Conservation (phyloP, 2,113 vertebrate species). For the Notarius lentiginosus region DNA sequence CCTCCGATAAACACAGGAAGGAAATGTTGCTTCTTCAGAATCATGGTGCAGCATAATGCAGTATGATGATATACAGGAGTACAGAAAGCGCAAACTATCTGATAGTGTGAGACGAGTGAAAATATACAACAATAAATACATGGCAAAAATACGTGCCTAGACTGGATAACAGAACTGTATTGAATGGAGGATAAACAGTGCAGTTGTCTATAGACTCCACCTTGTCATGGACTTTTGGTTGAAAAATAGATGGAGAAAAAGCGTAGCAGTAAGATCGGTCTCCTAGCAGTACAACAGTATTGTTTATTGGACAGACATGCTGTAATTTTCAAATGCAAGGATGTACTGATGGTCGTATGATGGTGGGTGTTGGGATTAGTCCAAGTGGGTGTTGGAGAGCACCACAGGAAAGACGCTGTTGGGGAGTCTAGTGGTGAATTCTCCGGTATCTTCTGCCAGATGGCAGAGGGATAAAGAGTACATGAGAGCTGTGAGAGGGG, state of each 20-base stretch:
- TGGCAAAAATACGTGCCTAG: too few relatives aligned
- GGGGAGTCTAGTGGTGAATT: neutral
- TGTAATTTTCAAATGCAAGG: neutral
- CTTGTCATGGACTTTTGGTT: neutral
- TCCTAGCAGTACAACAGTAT: neutral
- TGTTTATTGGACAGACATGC: neutral
- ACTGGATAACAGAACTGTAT: neutral
- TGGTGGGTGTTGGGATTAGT: neutral
- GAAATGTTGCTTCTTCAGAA: neutral
- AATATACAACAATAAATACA: neutral
- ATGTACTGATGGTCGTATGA: neutral
- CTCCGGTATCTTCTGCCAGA: neutral
- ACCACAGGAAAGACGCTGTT: neutral
- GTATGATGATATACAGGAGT: neutral
- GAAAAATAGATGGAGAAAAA: neutral
- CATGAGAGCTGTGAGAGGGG: neutral
- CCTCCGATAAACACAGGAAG: neutral
- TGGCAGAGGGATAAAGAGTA: neutral
- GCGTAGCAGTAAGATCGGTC: neutral
- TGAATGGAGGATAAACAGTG: neutral
- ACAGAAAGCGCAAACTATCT: neutral
- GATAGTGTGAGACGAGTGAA: neutral
- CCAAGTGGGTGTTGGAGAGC: neutral
- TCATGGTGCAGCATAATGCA: neutral
- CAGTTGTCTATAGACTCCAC: neutral